Evolutionary conservation across 2,113 vertebrate species (phyloP), one percentile per base, ranked within the genome.

Genomic region (Tenebrosternarchus preto): DNA sequence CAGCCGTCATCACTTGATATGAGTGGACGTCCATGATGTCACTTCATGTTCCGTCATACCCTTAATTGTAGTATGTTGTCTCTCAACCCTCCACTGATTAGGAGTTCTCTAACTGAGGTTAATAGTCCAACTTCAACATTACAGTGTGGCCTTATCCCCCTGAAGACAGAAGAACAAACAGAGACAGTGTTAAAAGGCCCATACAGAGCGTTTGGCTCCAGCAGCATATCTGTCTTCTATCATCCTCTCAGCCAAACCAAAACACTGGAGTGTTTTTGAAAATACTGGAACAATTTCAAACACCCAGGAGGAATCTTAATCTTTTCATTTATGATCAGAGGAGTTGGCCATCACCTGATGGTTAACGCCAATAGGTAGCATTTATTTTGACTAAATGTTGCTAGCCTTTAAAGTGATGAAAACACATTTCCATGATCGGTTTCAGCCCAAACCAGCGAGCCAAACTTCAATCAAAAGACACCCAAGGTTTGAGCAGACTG

Each of bases 381-480:
- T 72, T 75, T 66, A 19, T 50, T 72, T n/a, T 17, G 24, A 29
- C 80, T 84, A 84, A 82, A 82, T 77, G 70, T 81, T 80, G 59
- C 50, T 27, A 50, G 39, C 55, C 22, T 19, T 68, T 24, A 25
- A 53, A 61, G 72, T 79, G 72, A 76, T 25, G 17, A 73, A 86
- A 84, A 84, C n/a, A 31, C 24, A 27, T 63, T 82, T 76, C 57
- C 73, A 76, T 73, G 77, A 82, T 78, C 43, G 64, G 60, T 67
- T 15, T 70, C 39, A 59, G 66, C 75, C 66, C 71, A 53, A 74
- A 6, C 63, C 39, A 63, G 25, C 46, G 31, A 73, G 60, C 27
- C 81, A 61, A 69, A 59, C 16, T 43, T 64, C 33, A 43, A 27
- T 59, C 22, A 59, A 39, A 78, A 60, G 64, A 61, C 60, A 76